Evolutionary conservation across 37 sponge, comb jelly and placozoan species (phyloP).

Genomic region (Beroe ovata): DNA sequence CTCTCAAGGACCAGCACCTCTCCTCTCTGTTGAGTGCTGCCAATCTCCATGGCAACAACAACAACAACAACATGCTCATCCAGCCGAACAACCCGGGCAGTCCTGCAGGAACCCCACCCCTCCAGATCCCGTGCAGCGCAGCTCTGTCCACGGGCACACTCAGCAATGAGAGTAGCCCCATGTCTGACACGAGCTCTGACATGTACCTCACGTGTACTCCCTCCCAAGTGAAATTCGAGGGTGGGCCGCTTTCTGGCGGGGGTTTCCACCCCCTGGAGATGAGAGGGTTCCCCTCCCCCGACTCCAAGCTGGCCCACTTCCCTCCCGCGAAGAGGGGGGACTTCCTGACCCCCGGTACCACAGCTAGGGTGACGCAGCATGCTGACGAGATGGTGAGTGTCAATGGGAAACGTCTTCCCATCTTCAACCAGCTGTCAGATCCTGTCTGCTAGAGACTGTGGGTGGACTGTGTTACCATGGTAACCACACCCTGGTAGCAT

Average conservation of each 20-base stretch:
- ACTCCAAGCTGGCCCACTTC: background rate
- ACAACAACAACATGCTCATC: background rate
- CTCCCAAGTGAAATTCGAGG: background rate
- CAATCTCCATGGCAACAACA: background rate
- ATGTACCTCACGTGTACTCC: background rate
- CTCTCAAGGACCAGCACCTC: slow-evolving; percentile 25
- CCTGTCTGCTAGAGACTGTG: slow-evolving; percentile 14
- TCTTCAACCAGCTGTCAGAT: slow-evolving; percentile 61
- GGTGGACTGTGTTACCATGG: background rate
- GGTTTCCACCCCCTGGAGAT: background rate
- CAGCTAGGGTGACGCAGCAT: background rate
- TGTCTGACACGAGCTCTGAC: slow-evolving; percentile 2
- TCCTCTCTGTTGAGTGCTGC: background rate
- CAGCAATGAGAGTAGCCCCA: slow-evolving; percentile 49
- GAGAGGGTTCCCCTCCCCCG: background rate
- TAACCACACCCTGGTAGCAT: background rate
- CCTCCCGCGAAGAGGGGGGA: background rate
- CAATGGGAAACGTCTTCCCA: slow-evolving; percentile 30
- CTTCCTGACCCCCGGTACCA: slow-evolving; percentile 12
- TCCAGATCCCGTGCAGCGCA: background rate
- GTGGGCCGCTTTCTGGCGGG: background rate
- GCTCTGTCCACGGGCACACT: slow-evolving; percentile 21
- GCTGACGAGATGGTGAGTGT: background rate
- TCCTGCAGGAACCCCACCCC: slow-evolving; percentile 33
- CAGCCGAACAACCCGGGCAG: background rate